Conservation (phyloP, 2,888 invertebrate genomes). For the Papilio gigon region DNA sequence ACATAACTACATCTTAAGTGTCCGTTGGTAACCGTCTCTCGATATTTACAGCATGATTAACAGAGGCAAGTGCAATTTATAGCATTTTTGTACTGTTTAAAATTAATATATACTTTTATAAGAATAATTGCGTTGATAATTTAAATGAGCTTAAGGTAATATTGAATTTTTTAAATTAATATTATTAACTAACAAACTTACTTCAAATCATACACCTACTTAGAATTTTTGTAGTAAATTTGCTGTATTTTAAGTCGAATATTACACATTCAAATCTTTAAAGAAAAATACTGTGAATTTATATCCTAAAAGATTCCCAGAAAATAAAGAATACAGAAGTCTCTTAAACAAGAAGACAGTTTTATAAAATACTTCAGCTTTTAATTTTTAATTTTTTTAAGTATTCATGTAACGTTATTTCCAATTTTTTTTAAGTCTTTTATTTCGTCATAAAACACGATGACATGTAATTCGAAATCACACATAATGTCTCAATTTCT, state of each 20-base stretch:
- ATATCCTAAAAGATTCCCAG: too few relatives aligned
- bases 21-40: conserved; percentile 48
- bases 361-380: too few relatives aligned
- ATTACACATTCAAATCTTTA: too few relatives aligned
- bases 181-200: neutral
- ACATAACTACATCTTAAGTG: conserved; percentile 49
- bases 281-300: too few relatives aligned
- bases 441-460: neutral
- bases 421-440: too few relatives aligned
- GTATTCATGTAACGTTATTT: too few relatives aligned
- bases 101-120: neutral
- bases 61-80: conserved; percentile 42
- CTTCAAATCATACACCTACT: neutral
- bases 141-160: neutral
- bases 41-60: conserved; percentile 38
- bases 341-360: too few relatives aligned
- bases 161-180: neutral
- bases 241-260: too few relatives aligned
- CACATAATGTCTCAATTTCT: neutral
- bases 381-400: too few relatives aligned
- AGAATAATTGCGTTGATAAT: neutral
- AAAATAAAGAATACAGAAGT: too few relatives aligned
- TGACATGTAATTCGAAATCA: neutral
- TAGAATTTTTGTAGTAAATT: neutral
- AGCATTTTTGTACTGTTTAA: conserved; percentile 4